A percentile compares a stretch with the other conserved stretches of the same genome.
Evolutionary conservation across 23 tunicate species (phyloP).

Genomic region (Trididemnum nubilum): DNA sequence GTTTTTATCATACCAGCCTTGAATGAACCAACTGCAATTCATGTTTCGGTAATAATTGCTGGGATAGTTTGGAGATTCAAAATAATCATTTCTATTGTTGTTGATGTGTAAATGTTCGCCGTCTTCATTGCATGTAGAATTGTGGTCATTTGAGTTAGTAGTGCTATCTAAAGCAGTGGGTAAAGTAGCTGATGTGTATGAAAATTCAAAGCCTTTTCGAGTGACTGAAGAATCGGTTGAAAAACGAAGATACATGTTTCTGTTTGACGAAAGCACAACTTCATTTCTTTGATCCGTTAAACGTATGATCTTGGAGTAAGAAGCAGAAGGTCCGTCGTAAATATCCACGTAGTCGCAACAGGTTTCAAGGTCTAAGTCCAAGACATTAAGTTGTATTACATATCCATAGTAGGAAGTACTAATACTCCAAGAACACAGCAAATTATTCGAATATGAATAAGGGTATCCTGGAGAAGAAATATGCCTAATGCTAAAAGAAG

Average conservation of each 20-base stretch:
- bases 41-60: background rate
- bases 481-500: background rate
- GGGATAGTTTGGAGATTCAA: background rate
- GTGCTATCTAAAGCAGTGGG: background rate
- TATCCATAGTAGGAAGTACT: background rate
- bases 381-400: background rate
- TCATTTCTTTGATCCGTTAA: background rate
- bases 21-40: constrained; percentile 1
- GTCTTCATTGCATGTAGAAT: background rate
- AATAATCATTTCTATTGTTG: no score
- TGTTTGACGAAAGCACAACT: background rate
- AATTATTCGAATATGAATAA: background rate
- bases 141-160: background rate
- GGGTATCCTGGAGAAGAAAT: constrained; percentile 24
- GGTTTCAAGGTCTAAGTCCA: constrained; percentile 15
- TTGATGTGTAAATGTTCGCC: no score
- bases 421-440: constrained; percentile 8
- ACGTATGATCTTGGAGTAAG: background rate
- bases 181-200: background rate
- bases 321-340: constrained; percentile 15
- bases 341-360: constrained; percentile 14
- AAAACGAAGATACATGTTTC: constrained; percentile 1
- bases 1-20: background rate
- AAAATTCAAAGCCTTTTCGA: background rate
- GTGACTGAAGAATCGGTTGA: constrained; percentile 13